Conservation (phyloP, 1,140 invertebrate genomes). For the Aphelenchoides besseyi region DNA sequence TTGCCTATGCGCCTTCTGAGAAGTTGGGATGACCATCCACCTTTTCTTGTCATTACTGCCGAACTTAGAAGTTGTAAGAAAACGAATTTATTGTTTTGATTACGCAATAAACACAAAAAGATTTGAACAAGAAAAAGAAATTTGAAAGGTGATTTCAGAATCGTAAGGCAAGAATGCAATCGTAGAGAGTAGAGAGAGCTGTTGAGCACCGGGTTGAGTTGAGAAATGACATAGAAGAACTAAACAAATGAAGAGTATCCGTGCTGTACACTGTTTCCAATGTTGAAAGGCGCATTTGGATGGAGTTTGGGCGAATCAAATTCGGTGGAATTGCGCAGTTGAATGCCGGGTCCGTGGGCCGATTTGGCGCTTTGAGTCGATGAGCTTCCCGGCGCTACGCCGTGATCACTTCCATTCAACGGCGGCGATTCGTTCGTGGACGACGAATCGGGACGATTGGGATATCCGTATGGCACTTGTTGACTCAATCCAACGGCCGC, state of each 20-base stretch:
- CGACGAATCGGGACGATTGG: neutral
- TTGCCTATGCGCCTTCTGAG: no score
- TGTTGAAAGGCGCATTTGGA: neutral
- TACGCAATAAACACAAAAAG: no score
- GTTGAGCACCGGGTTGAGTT: constrained; percentile 8
- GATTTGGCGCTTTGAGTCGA: constrained; percentile 9
- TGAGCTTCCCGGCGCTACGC: neutral
- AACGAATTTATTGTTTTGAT: no score
- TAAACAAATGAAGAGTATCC: constrained; percentile 21
- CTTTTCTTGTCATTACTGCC: no score
- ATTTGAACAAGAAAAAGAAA: no score
- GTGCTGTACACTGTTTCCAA: neutral
- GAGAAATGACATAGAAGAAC: neutral
- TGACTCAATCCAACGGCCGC: neutral
- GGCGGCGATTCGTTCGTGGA: neutral
- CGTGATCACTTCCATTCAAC: neutral
- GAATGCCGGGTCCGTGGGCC: constrained; percentile 3
- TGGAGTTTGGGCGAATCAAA: constrained; percentile 13
- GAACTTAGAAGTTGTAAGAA: no score
- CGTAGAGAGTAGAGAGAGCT: neutral
- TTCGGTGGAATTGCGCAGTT: constrained; percentile 14
- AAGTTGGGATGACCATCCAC: no score
- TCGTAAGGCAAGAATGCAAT: neutral
- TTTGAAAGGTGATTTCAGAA: no score
- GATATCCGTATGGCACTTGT: neutral